Evolutionary conservation across 2,888 invertebrate species (phyloP).

Genomic region (Dusona sp.): DNA sequence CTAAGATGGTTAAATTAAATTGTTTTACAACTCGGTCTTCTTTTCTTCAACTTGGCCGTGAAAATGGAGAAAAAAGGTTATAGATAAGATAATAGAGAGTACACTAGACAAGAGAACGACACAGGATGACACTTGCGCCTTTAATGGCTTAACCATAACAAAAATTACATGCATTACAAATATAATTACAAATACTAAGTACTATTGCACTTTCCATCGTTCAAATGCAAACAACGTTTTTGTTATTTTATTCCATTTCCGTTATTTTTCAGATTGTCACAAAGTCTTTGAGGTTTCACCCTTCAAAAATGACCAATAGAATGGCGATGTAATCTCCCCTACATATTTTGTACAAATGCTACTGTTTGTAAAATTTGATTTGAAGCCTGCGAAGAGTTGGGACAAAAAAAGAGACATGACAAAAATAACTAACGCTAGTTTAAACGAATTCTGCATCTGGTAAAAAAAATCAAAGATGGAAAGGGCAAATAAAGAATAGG

Average conservation of each 20-base stretch:
- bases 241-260: not conserved
- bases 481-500: too few relatives aligned
- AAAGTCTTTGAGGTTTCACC: too few relatives aligned
- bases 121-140: not conserved
- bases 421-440: not conserved
- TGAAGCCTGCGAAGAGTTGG: not conserved
- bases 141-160: constrained; percentile 38
- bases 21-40: not conserved
- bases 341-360: not conserved
- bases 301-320: not conserved
- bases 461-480: constrained; percentile 8
- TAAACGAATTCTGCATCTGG: not conserved
- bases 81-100: constrained; percentile 6
- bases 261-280: not conserved
- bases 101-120: not conserved
- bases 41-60: not conserved
- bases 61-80: not conserved
- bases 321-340: not conserved
- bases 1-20: not conserved
- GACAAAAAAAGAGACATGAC: not conserved
- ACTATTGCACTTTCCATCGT: not conserved
- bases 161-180: constrained; percentile 49
- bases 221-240: not conserved
- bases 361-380: not conserved
- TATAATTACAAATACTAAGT: constrained; percentile 47